These are phyloP conservation scores for Discoglossus pictus DNA, from an alignment of 2,797 vertebrate genomes.

Conservation along the genomic window DNA sequence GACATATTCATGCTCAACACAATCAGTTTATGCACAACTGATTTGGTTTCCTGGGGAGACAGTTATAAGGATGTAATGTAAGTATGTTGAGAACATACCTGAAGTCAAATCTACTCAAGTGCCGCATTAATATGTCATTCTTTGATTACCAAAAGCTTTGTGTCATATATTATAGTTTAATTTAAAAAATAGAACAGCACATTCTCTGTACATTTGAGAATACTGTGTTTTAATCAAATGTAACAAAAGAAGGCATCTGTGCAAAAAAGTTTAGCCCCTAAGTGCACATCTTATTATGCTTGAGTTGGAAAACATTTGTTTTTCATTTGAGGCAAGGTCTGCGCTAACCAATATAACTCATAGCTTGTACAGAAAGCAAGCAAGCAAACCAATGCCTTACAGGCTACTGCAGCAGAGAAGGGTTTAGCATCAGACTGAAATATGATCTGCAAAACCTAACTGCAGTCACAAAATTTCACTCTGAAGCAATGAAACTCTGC, in stretches of 20 bases:
- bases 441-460: too few species aligned
- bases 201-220: slow-evolving; percentile 51
- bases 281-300: slow-evolving; percentile 65
- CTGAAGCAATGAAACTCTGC: not conserved
- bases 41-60: too few species aligned
- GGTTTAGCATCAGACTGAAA: slow-evolving; percentile 56
- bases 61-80: too few species aligned
- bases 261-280: slow-evolving; percentile 64
- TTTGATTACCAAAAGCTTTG: slow-evolving; percentile 2
- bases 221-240: slow-evolving; percentile 55
- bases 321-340: slow-evolving; percentile 75
- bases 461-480: slow-evolving; percentile 51
- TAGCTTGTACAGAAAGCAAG: slow-evolving; percentile 20
- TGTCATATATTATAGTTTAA: not conserved
- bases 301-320: slow-evolving; percentile 80
- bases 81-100: too few species aligned
- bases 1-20: too few species aligned
- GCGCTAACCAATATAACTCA: slow-evolving; percentile 67
- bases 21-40: too few species aligned
- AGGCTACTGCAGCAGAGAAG: slow-evolving; percentile 40
- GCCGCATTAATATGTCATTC: not conserved
- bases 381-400: slow-evolving; percentile 14
- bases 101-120: too few species aligned
- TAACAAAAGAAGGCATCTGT: slow-evolving; percentile 69
- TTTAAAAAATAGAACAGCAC: slow-evolving; percentile 49